Evolutionary conservation across 2,113 vertebrate genomes (phyloP).

Genomic region (Sinocyclocheilus grahami): DNA sequence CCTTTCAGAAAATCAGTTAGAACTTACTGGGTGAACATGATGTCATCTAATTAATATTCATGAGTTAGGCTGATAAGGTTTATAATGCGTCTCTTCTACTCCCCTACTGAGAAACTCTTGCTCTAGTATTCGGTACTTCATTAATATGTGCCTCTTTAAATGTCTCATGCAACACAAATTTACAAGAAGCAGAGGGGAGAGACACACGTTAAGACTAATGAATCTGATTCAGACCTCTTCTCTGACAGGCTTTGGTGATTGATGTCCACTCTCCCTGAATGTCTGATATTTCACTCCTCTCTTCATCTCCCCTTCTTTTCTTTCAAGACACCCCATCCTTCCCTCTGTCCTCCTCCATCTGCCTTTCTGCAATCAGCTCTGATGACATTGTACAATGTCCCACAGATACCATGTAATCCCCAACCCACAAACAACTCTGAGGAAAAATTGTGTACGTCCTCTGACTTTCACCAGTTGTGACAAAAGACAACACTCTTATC

Average conservation of each 20-base stretch:
- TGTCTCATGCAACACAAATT: not conserved
- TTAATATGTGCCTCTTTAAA: not conserved
- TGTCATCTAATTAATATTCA: conserved; percentile 6
- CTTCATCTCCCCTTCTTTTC: conserved; percentile 25
- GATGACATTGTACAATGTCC: not conserved
- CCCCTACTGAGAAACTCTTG: not conserved
- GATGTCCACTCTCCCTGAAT: not conserved
- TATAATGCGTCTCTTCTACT: not conserved
- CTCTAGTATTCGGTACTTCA: not conserved
- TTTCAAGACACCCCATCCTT: conserved; percentile 32
- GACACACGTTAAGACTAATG: not conserved
- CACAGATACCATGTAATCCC: conserved; percentile 11
- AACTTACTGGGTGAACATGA: not conserved
- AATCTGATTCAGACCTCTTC: not conserved
- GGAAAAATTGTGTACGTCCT: conserved; percentile 13
- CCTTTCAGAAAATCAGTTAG: not conserved
- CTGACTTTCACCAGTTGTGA: conserved; percentile 35
- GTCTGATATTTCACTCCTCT: conserved; percentile 44
- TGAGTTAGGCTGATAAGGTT: not conserved
- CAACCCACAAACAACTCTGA: conserved; percentile 2
- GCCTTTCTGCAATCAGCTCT: conserved; percentile 15
- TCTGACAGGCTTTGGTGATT: not conserved
- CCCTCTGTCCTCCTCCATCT: conserved; percentile 7
- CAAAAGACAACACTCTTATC: conserved; percentile 27
- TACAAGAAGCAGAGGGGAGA: not conserved